Percentiles rank a stretch among this genome's conserved stretches.
Conservation (phyloP, 2,888 invertebrate genomes). For the Mermis nigrescens region DNA sequence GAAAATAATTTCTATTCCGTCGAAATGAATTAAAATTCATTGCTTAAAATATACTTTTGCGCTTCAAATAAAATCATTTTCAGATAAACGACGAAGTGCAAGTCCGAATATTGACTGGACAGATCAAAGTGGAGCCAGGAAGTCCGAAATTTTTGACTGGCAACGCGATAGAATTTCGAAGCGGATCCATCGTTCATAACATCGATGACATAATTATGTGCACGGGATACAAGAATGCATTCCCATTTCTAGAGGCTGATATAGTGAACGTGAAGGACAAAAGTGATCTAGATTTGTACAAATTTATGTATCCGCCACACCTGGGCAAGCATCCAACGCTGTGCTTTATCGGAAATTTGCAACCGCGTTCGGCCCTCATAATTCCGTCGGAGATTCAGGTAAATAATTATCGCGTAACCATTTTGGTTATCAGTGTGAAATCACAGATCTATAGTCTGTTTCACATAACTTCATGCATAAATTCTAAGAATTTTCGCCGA, state of each 20-base stretch:
- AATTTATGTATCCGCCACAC: slow-evolving; percentile 34
- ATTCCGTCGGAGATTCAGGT: slow-evolving; percentile 37
- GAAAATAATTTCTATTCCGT: too few relatives aligned
- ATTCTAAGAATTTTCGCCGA: too few relatives aligned
- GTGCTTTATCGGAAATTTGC: slow-evolving; percentile 32
- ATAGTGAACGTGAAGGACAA: slow-evolving; percentile 22
- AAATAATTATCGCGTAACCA: too few relatives aligned
- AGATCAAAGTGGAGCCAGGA: slow-evolving; percentile 29
- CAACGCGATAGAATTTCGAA: slow-evolving; percentile 29
- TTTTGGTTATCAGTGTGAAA: too few relatives aligned
- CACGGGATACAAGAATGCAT: slow-evolving; percentile 36
- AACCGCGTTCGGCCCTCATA: slow-evolving; percentile 36
- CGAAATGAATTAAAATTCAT: too few relatives aligned
- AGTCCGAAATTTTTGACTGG: slow-evolving; percentile 25
- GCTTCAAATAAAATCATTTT: too few relatives aligned
- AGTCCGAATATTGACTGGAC: slow-evolving; percentile 34
- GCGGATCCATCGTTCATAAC: slow-evolving; percentile 22
- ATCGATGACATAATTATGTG: slow-evolving; percentile 32
- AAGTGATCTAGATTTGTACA: slow-evolving; percentile 29
- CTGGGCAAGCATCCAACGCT: slow-evolving; percentile 21
- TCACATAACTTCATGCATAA: too few relatives aligned
- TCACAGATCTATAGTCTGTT: too few relatives aligned
- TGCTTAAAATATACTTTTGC: too few relatives aligned
- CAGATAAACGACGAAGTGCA: slow-evolving; percentile 38
- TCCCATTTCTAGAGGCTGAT: slow-evolving; percentile 29